Evolutionary conservation across 2,113 vertebrate genomes (phyloP).

Genomic region (Promerops cafer): DNA sequence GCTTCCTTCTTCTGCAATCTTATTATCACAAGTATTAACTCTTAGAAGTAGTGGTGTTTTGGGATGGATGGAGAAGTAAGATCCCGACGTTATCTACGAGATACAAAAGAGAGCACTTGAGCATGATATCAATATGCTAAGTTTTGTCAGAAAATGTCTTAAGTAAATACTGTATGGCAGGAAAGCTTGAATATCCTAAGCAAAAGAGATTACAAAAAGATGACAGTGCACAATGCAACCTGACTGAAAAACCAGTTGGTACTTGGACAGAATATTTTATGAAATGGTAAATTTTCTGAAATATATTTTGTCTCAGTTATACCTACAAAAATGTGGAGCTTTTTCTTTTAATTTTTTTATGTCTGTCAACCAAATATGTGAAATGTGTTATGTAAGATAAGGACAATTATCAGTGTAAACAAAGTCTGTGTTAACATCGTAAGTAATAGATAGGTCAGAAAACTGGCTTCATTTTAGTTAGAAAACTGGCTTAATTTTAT

Average conservation of each 20-base stretch:
- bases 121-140: background rate
- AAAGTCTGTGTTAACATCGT: constrained; percentile 11
- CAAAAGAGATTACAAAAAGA: background rate
- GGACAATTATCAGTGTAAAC: constrained; percentile 22
- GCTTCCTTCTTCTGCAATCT: background rate
- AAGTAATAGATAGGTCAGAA: constrained; percentile 34
- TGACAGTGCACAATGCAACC: background rate
- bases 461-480: constrained; percentile 22
- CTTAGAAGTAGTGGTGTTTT: background rate
- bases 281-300: background rate
- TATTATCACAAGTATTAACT: background rate
- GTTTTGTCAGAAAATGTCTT: background rate
- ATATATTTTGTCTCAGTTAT: background rate
- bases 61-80: background rate
- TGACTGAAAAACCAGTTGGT: background rate
- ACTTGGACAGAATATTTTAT: background rate
- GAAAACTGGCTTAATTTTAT: constrained; percentile 30
- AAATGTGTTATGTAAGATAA: constrained; percentile 57
- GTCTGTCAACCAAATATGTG: constrained; percentile 17
- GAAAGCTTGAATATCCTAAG: background rate
- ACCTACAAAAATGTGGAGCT: background rate
- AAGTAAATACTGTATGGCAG: background rate
- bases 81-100: background rate
- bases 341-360: constrained; percentile 19
- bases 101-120: background rate